phyloP scores from a whole-genome alignment of 1,140 invertebrate genomes.

The Ephestia elutella region DNA sequence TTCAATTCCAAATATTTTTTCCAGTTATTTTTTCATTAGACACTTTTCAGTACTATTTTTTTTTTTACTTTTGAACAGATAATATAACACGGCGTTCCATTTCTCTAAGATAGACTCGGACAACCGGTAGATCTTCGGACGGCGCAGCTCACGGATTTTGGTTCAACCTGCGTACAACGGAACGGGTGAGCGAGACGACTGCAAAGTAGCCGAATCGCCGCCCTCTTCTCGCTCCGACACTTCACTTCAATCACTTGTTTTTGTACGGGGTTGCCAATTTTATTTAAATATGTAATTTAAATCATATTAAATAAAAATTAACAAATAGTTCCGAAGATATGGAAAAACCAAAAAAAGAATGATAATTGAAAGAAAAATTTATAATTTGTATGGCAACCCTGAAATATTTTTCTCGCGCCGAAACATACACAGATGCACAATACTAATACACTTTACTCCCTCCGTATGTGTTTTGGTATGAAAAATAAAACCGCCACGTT shows the following conservation, averaged over 20 bases:
- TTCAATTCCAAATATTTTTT: not conserved
- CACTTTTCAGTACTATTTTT: not conserved
- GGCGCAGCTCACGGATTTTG: slow-evolving; percentile 56
- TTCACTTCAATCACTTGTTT: slow-evolving; percentile 12
- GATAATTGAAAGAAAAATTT: too few relatives aligned
- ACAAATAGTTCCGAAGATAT: too few relatives aligned
- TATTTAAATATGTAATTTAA: not conserved
- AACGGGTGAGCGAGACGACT: slow-evolving; percentile 60
- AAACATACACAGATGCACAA: slow-evolving; percentile 67
- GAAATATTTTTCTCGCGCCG: slow-evolving; percentile 28
- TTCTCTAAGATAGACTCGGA: slow-evolving; percentile 13
- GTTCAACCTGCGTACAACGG: slow-evolving; percentile 69
- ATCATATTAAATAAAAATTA: not conserved
- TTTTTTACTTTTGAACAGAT: not conserved
- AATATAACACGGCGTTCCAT: slow-evolving; percentile 2
- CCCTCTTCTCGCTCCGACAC: slow-evolving; percentile 61
- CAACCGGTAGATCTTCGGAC: slow-evolving; percentile 12
- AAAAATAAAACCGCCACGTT: slow-evolving; percentile 46
- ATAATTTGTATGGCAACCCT: slow-evolving; percentile 26
- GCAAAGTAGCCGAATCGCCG: slow-evolving; percentile 48
- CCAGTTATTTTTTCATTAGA: not conserved
- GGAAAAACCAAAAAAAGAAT: too few relatives aligned
- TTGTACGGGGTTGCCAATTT: slow-evolving; percentile 26
- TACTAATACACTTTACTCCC: slow-evolving; percentile 61
- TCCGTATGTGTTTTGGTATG: slow-evolving; percentile 28